Conservation (phyloP, 2,797 vertebrate genomes). For the Tenualosa ilisha region DNA sequence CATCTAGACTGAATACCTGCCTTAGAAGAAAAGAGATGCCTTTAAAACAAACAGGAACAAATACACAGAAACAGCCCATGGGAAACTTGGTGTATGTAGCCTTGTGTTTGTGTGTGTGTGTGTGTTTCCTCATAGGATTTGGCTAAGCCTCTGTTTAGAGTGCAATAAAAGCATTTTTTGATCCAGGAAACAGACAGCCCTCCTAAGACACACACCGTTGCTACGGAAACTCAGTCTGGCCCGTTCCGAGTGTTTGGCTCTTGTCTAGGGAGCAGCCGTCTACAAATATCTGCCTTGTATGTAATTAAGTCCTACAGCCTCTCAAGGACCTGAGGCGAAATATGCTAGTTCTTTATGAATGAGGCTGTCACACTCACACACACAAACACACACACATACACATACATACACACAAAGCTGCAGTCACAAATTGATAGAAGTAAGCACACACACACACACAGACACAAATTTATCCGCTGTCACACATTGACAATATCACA, state of each 20-base stretch:
- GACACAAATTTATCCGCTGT: too few relatives aligned
- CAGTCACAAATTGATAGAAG: too few relatives aligned
- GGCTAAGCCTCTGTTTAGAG: not conserved
- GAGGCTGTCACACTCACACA: not conserved
- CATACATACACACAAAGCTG: too few relatives aligned
- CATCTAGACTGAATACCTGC: too few relatives aligned
- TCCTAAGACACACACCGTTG: not conserved
- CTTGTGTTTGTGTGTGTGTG: not conserved
- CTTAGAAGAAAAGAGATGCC: too few relatives aligned
- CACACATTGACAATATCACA: too few relatives aligned
- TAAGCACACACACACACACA: too few relatives aligned
- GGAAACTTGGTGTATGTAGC: too few relatives aligned
- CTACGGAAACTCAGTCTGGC: not conserved
- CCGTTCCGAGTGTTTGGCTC: not conserved
- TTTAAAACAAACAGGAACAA: too few relatives aligned
- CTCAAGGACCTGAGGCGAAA: not conserved
- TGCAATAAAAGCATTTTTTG: not conserved
- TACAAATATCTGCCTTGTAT: constrained; percentile 1
- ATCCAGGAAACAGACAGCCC: not conserved
- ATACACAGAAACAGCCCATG: too few relatives aligned
- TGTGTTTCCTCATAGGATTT: not conserved
- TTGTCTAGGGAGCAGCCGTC: not conserved
- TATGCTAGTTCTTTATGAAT: not conserved
- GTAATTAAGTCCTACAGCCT: not conserved
- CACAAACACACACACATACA: too few relatives aligned